These are phyloP conservation scores for Euphysa ruthae DNA, from an alignment of 30 jellyfish, hydroid and myxozoan species.

Conservation along the genomic window DNA sequence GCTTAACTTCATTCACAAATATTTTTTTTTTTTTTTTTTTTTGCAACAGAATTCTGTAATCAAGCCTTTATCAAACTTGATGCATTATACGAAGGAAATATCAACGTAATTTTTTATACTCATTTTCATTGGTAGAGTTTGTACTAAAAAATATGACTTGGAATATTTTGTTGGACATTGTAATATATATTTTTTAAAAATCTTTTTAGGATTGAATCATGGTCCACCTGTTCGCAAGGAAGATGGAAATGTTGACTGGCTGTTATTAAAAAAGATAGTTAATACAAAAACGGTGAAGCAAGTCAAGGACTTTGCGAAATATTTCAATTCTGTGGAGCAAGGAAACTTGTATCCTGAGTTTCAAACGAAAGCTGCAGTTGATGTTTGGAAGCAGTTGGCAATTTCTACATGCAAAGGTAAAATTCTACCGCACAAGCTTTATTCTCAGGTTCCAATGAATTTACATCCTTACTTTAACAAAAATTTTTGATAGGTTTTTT, in stretches of 20 bases:
- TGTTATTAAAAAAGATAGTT: slow-evolving; percentile 7
- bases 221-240: slow-evolving; percentile 28
- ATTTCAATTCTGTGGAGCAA: slow-evolving; percentile 20
- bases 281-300: slow-evolving; percentile 26
- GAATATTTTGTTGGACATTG: too few relatives aligned
- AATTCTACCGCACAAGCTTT: background rate
- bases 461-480: background rate
- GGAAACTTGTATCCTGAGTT: slow-evolving; percentile 46
- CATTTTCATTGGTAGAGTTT: too few relatives aligned
- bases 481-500: background rate
- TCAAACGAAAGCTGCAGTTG: slow-evolving; percentile 44
- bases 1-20: too few relatives aligned
- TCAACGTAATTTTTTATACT: too few relatives aligned
- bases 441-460: background rate
- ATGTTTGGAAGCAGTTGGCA: slow-evolving; percentile 62
- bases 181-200: too few relatives aligned
- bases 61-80: too few relatives aligned
- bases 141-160: too few relatives aligned
- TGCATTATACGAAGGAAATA: too few relatives aligned
- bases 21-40: too few relatives aligned
- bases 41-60: too few relatives aligned
- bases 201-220: slow-evolving; percentile 6
- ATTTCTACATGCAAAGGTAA: background rate
- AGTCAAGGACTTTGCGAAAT: slow-evolving; percentile 28
- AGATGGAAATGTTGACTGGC: slow-evolving; percentile 29